Conservation (phyloP, 2,888 invertebrate species). For the Craniophora ligustri region DNA sequence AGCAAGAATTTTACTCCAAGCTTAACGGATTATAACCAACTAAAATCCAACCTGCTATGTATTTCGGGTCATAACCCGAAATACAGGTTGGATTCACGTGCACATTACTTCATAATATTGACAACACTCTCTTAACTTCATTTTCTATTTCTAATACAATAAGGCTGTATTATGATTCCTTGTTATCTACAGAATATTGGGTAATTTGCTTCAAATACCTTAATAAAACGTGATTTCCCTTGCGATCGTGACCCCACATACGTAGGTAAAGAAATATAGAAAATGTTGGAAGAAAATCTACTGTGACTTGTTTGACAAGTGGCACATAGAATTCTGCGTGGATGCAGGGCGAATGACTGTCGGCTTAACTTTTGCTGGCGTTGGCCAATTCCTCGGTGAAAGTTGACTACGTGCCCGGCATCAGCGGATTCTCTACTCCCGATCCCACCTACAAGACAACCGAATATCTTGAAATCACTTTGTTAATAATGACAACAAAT, state of each 20-base stretch:
- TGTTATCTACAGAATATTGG: slow-evolving; percentile 40
- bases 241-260: slow-evolving; percentile 38
- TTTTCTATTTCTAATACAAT: too few species aligned
- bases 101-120: too few species aligned
- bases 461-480: slow-evolving; percentile 58
- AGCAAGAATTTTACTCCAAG: too few species aligned
- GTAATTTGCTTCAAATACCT: slow-evolving; percentile 49
- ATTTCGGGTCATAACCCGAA: too few species aligned
- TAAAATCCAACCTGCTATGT: too few species aligned
- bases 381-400: slow-evolving; percentile 51
- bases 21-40: too few species aligned
- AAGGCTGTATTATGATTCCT: slow-evolving; percentile 35
- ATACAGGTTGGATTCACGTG: too few species aligned
- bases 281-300: slow-evolving; percentile 25
- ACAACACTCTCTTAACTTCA: too few species aligned
- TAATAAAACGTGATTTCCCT: slow-evolving; percentile 53
- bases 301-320: slow-evolving; percentile 48
- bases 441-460: slow-evolving; percentile 35
- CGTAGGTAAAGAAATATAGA: slow-evolving; percentile 14
- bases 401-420: slow-evolving; percentile 68
- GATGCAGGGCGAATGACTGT: slow-evolving; percentile 50
- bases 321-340: slow-evolving; percentile 41
- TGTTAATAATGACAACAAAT: slow-evolving; percentile 60
- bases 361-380: slow-evolving; percentile 58
- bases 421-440: slow-evolving; percentile 38